Base-by-base conservation (phyloP, 2,888 invertebrate species). In the Meliscaeva auricollis region DNA sequence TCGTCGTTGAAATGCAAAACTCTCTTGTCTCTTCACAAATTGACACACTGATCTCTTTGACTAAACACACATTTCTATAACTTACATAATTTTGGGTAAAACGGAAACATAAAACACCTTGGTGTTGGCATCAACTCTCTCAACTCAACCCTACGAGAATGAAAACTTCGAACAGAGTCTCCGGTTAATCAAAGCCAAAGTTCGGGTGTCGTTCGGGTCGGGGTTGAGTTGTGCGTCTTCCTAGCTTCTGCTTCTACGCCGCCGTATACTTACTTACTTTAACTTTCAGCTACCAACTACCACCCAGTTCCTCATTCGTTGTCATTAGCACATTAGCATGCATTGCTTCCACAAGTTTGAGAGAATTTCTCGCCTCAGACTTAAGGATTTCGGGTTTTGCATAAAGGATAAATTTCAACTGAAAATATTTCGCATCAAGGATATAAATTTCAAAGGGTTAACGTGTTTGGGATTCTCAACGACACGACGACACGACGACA, bases 251-350 rank as follows among this genome's bases (percentile, higher is more conserved):
- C 52, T 52, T 52, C 15, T 15, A 44, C 15, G 2, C 38, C 13
- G n/a, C n/a, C n/a, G n/a, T n/a, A n/a, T n/a, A n/a, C n/a, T n/a
- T n/a, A n/a, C n/a, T 5, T n/a, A 44, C 9, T 60, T 8, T 7
- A 1, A 7, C 15, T 58, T 3, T 35, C n/a, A n/a, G n/a, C 35
- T 35, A 35, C 7, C 1, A 35, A 5, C 35, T 11, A 4, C 4
- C n/a, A 9, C n/a, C 7, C 22, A 3, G 15, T 32, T 13, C 4
- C 4, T 17, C 64, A 64, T 81, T 69, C 64, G 73, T 13, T 77
- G 76, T 85, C 85, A 85, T 85, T 85, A 85, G 85, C 85, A 85
- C 80, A 85, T 85, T 85, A 85, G 76, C 85, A 85, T 81, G 77
- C 85, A 81, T 68, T 68, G 69, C 66, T 62, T 54, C 70, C 72